Evolutionary conservation across 2,888 invertebrate genomes (phyloP).

Genomic region (Dilophus febrilis): DNA sequence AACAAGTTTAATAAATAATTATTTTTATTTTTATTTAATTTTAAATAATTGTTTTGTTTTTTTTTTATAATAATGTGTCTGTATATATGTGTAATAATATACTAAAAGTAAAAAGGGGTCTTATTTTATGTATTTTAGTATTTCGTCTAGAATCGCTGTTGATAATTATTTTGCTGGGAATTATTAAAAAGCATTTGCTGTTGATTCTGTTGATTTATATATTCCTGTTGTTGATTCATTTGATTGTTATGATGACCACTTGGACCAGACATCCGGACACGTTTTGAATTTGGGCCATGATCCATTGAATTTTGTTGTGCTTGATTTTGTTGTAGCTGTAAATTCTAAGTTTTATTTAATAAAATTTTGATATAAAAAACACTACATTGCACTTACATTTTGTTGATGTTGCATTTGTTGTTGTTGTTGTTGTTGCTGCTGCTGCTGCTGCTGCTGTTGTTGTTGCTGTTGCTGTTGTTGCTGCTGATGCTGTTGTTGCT

Average conservation of each 20-base stretch:
- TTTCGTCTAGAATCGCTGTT: conserved; percentile 29
- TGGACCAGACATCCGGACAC: not conserved
- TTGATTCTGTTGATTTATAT: conserved; percentile 34
- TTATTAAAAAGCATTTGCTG: conserved; percentile 58
- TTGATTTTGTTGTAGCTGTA: not conserved
- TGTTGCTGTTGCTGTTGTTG: conserved; percentile 26
- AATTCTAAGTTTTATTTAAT: no score
- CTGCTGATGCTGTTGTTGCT: conserved; percentile 32
- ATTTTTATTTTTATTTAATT: no score
- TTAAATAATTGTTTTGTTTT: no score
- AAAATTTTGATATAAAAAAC: not conserved
- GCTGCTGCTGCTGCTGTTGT: conserved; percentile 20
- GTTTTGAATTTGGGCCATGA: not conserved
- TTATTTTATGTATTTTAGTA: not conserved
- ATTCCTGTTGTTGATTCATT: not conserved
- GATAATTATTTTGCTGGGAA: conserved; percentile 44
- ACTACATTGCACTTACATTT: conserved; percentile 3
- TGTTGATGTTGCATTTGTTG: conserved; percentile 10
- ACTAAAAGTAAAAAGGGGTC: no score
- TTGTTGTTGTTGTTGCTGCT: conserved; percentile 7
- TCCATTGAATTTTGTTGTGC: not conserved
- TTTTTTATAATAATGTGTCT: no score
- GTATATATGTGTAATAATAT: no score
- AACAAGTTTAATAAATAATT: no score
- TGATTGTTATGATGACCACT: not conserved